Base-by-base conservation (phyloP, 2,888 invertebrate species). In the Drosophila aldrichi region DNA sequence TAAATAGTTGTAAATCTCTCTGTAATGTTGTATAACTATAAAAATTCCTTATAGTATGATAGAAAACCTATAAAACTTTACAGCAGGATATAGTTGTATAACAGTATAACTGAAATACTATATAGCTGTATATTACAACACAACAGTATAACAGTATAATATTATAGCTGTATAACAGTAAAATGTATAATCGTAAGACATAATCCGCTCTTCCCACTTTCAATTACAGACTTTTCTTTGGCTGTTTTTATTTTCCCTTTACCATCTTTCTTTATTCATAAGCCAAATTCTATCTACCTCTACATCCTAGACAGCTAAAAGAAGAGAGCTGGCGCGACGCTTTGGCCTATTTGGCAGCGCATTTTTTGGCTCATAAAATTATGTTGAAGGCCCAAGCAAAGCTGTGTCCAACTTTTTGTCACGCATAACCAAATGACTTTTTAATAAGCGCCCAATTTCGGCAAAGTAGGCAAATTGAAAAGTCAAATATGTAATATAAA, bases 391-490 rank as follows among this genome's bases (percentile, higher is more conserved):
- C 22, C 12, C 49, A 20, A 34, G 49, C 49, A 34, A 14, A 49
- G 32, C 18, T 49, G 34, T 32, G 56, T n/a, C 32, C 60, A 69
- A 71, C 54, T 61, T 73, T 63, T 22, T 68, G 51, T 65, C 57
- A 58, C 44, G 61, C 55, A 48, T 56, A 64, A 65, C 54, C n/a
- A 66, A 74, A 67, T 65, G 59, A 65, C 44, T 68, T 79, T 79
- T 68, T 74, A 79, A 79, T 81, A 70, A 65, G 65, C 67, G 48
- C 18, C 59, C 62, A 61, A 79, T 79, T 55, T 61, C 40, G 34
- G 38, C 32, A 48, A 55, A 63, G n/a, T 43, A 22, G 40, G 25
- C 44, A 77, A 81, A 78, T 74, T 74, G 74, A 79, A 82, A 70
- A 77, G 34, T 48, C 65, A 56, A 79, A 71, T 25, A 52, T 2